phyloP scores from a whole-genome alignment of 2,888 invertebrate species.

The Kuschelorhynchus macadamiae region DNA sequence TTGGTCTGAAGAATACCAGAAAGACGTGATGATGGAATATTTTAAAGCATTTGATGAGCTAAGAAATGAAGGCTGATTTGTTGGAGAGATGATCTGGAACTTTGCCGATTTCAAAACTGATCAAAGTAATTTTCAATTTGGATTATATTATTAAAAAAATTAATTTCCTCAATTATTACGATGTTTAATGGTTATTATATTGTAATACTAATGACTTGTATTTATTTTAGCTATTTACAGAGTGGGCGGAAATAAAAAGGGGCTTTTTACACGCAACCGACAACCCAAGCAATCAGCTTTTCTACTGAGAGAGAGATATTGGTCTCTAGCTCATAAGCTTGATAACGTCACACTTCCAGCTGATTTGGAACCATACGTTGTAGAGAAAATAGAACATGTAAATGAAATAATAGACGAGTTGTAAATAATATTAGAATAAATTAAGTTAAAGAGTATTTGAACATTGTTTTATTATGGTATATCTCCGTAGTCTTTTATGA shows the following conservation, averaged over 20 bases:
- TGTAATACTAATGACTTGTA: no score
- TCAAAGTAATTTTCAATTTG: no score
- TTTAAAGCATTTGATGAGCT: conserved; percentile 92
- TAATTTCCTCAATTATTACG: no score
- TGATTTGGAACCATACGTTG: conserved; percentile 73
- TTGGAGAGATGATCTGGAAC: conserved; percentile 99
- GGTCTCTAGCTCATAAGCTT: conserved; percentile 75
- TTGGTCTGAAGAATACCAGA: conserved; percentile 97
- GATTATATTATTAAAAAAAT: no score
- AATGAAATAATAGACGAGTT: conserved; percentile 8
- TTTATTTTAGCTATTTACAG: conserved; percentile 76
- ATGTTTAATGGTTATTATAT: no score
- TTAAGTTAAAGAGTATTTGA: no score
- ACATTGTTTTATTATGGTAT: no score
- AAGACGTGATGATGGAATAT: conserved; percentile 84
- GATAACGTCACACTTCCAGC: conserved; percentile 73
- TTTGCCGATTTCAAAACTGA: conserved; percentile 98
- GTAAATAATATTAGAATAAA: no score
- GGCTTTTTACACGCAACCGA: conserved; percentile 90
- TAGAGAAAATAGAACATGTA: neutral
- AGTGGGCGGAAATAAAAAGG: conserved; percentile 91
- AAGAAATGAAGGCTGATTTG: conserved; percentile 81
- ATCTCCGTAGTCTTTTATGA: no score
- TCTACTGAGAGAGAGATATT: conserved; percentile 84
- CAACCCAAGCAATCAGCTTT: conserved; percentile 94